Base-by-base conservation (phyloP, 2,113 vertebrate species). In the Lycaon pictus region DNA sequence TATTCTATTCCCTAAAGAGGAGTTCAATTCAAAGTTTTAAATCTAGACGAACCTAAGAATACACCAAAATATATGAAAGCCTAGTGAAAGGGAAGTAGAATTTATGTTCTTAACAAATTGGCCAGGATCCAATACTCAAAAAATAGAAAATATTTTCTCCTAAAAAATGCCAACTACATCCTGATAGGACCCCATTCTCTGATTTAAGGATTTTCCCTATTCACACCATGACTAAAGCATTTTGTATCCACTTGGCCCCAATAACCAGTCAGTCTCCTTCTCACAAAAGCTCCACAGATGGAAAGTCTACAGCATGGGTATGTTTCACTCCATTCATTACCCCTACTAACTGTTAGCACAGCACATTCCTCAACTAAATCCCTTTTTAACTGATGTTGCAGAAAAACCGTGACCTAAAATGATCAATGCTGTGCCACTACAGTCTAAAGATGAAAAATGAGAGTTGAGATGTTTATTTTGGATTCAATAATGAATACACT, bases 381-480 rank as follows among this genome's bases (percentile, higher is more conserved):
- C 43, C 56, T 79, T 5, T 77, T 51, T 16, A 92, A 94, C 67
- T 19, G 69, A 95, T 56, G 37, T 48, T 79, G 55, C 80, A 82
- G 80, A 92, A 84, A 86, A 94, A 37, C 17, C 56, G 25, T 72
- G 83, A 82, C 88, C 84, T 85, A 65, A 86, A 88, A 87, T 80
- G 77, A 97, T 93, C 51, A 35, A 53, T 80, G 86, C 27, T 43
- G 58, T 91, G 51, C 43, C 43, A 76, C 63, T 69, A 43, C 91
- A 55, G 51, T 48, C 51, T 90, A 53, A 84, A 67, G 23, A 96
- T 85, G 94, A 93, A 91, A 96, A 96, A 94, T 93, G 51, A 56
- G 84, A 95, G 37, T 23, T 55, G 25, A 97, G 91, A 55, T 96
- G 65, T 93, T 97, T 97, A 96, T 71, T 96, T 96, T 97, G 96